Percentiles rank a stretch among this genome's conserved stretches.
These are phyloP conservation scores for Eubasilissa regina DNA, from an alignment of 1,140 invertebrate species.

Conservation along the genomic window DNA sequence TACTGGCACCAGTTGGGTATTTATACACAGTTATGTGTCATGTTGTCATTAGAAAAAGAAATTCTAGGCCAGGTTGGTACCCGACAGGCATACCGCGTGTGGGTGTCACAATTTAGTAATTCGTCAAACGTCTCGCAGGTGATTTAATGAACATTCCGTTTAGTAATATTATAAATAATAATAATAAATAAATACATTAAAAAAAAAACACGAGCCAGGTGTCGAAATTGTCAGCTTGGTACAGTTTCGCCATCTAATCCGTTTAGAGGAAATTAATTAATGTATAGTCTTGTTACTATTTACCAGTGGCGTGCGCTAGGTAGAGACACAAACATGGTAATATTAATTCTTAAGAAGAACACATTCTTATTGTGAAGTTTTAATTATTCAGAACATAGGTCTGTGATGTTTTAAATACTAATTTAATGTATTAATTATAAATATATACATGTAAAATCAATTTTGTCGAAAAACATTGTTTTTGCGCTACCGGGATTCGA, in stretches of 20 bases:
- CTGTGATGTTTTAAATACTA: no score
- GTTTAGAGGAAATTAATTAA: slow-evolving; percentile 26
- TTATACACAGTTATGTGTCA: no score
- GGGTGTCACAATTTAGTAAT: slow-evolving; percentile 31
- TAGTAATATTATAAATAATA: not conserved
- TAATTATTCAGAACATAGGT: no score
- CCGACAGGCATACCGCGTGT: not conserved
- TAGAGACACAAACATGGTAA: no score
- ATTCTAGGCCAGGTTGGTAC: slow-evolving; percentile 17
- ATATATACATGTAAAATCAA: no score
- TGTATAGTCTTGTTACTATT: not conserved
- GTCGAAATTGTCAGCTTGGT: slow-evolving; percentile 14
- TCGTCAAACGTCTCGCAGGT: slow-evolving; percentile 28
- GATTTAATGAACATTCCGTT: slow-evolving; percentile 23
- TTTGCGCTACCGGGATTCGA: no score
- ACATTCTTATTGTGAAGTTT: no score
- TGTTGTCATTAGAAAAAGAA: slow-evolving; percentile 29
- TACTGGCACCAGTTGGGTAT: no score
- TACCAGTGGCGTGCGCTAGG: no score
- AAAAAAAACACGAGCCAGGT: slow-evolving; percentile 28
- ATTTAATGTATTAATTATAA: no score
- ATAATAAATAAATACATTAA: slow-evolving; percentile 2
- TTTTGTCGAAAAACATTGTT: no score
- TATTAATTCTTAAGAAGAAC: no score
- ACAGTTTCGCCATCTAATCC: not conserved